Percentiles rank a stretch among this genome's conserved stretches.
Evolutionary conservation across 2,113 vertebrate genomes (phyloP).

Genomic region (Esox niger): DNA sequence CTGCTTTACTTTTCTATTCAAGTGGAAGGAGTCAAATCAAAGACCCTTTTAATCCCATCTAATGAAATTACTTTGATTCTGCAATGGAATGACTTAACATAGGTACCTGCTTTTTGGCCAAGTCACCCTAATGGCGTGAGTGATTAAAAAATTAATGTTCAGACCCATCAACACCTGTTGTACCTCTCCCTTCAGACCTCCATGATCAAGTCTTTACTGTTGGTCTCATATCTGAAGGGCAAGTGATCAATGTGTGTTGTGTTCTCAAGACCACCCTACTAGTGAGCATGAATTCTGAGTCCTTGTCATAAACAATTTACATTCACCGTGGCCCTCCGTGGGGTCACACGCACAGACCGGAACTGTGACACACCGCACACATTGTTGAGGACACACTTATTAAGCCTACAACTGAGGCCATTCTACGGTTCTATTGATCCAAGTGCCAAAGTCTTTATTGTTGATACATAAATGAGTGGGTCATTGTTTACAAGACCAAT

Average conservation of each 20-base stretch:
- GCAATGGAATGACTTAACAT: slow-evolving; percentile 12
- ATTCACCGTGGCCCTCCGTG: background rate
- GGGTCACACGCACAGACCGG: slow-evolving; percentile 27
- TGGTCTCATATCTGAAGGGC: too few relatives aligned
- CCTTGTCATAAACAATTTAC: background rate
- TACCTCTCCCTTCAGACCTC: background rate
- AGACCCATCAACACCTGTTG: too few relatives aligned
- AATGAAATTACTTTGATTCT: background rate
- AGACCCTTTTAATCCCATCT: slow-evolving; percentile 24
- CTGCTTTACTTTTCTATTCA: slow-evolving; percentile 47
- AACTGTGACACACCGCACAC: slow-evolving; percentile 20
- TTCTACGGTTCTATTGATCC: slow-evolving; percentile 33
- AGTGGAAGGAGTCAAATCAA: slow-evolving; percentile 58
- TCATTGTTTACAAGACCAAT: slow-evolving; percentile 37
- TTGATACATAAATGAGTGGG: slow-evolving; percentile 44
- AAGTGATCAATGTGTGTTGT: background rate
- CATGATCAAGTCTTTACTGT: background rate
- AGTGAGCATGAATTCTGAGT: background rate
- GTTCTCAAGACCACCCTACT: background rate
- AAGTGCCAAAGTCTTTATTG: slow-evolving; percentile 56
- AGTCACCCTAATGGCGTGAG: background rate
- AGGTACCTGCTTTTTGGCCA: slow-evolving; percentile 38
- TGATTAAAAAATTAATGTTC: background rate
- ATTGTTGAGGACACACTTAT: slow-evolving; percentile 19
- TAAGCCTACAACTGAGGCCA: slow-evolving; percentile 44